phyloP scores from a whole-genome alignment of 2,113 vertebrate species.

The Oophaga pumilio region DNA sequence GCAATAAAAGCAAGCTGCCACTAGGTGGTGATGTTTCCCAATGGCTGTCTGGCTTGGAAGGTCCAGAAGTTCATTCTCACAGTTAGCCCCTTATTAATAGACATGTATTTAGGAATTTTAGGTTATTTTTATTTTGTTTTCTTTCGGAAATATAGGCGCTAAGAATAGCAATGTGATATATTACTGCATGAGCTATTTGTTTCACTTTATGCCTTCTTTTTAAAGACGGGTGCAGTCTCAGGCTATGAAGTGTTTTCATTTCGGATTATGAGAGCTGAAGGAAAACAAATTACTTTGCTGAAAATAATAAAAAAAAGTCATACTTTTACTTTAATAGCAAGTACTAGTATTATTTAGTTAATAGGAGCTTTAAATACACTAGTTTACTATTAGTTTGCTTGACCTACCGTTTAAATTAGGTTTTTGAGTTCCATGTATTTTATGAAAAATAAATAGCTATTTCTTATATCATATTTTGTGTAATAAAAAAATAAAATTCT shows the following conservation, averaged over 20 bases:
- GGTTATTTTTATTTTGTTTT: slow-evolving; percentile 19
- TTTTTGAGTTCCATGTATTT: too few species aligned
- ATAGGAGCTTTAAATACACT: too few species aligned
- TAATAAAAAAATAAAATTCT: too few species aligned
- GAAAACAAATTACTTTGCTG: background rate
- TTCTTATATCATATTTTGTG: too few species aligned
- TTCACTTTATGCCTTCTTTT: background rate
- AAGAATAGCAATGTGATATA: background rate
- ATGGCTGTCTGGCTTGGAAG: background rate
- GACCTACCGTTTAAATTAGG: too few species aligned
- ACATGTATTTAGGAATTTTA: slow-evolving; percentile 7
- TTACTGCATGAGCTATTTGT: slow-evolving; percentile 5
- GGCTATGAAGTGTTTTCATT: background rate
- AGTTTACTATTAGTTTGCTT: too few species aligned
- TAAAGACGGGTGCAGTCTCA: background rate
- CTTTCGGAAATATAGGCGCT: background rate
- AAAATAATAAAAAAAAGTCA: background rate
- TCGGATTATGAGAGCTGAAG: background rate
- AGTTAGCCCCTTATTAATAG: slow-evolving; percentile 1
- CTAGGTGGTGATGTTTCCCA: slow-evolving; percentile 69
- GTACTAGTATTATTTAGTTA: too few species aligned
- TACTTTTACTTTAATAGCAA: too few species aligned
- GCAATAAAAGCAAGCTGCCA: slow-evolving; percentile 56
- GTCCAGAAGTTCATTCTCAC: background rate
- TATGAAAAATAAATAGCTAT: too few species aligned